Conservation (phyloP, 2,113 vertebrate genomes). For the Drymodes brunneopygia region DNA sequence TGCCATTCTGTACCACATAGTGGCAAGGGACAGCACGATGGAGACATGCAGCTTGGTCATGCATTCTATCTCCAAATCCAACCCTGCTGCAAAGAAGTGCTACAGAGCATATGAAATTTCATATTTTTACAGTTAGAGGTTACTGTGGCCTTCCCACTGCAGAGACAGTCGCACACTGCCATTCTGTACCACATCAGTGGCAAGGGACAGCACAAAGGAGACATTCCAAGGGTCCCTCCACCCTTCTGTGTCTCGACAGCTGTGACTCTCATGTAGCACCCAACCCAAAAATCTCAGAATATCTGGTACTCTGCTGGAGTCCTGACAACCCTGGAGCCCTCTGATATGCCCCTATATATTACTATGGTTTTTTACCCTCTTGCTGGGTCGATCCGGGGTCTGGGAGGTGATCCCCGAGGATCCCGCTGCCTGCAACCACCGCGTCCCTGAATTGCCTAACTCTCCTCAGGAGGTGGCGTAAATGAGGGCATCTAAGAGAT, state of each 20-base stretch:
- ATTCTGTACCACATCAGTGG: not conserved
- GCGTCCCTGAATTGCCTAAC: no score
- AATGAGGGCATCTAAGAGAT: no score
- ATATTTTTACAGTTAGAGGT: not conserved
- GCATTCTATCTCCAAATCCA: not conserved
- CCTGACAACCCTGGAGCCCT: not conserved
- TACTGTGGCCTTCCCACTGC: not conserved
- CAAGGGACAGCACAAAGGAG: not conserved
- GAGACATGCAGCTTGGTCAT: not conserved
- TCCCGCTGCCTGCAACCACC: no score
- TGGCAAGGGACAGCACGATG: not conserved
- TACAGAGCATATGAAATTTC: not conserved
- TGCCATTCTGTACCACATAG: not conserved
- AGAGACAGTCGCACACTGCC: not conserved
- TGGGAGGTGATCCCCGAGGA: no score
- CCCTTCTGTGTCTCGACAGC: not conserved
- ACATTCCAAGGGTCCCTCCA: not conserved
- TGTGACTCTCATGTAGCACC: not conserved
- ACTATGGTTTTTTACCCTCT: no score
- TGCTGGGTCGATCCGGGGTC: no score
- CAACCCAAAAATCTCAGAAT: not conserved
- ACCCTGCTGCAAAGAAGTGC: not conserved
- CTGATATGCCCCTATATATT: accelerated
- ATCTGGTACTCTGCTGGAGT: not conserved
- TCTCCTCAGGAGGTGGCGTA: no score